Base-by-base conservation (phyloP, 2,888 invertebrate genomes). In the Ectemnius cavifrons region DNA sequence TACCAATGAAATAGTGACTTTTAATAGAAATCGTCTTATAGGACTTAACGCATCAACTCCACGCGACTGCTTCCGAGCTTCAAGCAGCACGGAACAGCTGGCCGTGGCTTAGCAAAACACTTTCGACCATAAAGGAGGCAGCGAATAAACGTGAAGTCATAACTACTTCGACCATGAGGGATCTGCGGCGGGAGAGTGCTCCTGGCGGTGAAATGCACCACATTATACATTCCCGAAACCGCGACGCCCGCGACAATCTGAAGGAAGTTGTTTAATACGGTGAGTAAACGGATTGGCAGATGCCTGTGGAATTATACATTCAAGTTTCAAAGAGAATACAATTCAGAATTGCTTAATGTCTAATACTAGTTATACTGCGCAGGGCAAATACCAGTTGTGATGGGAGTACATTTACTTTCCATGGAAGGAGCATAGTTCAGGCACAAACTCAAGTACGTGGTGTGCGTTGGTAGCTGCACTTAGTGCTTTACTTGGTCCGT, bases 51-150 rank as follows among this genome's bases (percentile, higher is more conserved):
- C 98, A 99, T 91, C 97, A 97, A 88, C 92, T 98, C 67, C 95
- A 95, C 87, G 93, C 96, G 0, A 95, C 97, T 0, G 93, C 96
- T 62, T 93, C 95, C 69, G 98, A 98, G 90, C 92, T 96, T 78
- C 94, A 94, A 87, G 91, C 92, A 75, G 92, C 94, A 4, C 94
- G 94, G 80, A 94, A 94, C 86, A 94, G 94, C 23, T 98, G 98
- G 95, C 95, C 98, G 28, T 99, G 99, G 99, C 93, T 99, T 67
- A 97, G 97, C 79, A 98, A 98, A 91, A 98, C 98, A 0, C 93
- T 99, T 90, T 94, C 93, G 84, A 95, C 94, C 46, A 94, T 95
- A 85, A 95, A 95, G 91, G 95, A 95, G 86, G 95, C 94, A 4
- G 93, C 95, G 13, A 95, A 95, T 85, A 95, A 94, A 81, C 89